Base-by-base conservation (phyloP, 1,140 invertebrate species). In the Monomorium pharaonis region DNA sequence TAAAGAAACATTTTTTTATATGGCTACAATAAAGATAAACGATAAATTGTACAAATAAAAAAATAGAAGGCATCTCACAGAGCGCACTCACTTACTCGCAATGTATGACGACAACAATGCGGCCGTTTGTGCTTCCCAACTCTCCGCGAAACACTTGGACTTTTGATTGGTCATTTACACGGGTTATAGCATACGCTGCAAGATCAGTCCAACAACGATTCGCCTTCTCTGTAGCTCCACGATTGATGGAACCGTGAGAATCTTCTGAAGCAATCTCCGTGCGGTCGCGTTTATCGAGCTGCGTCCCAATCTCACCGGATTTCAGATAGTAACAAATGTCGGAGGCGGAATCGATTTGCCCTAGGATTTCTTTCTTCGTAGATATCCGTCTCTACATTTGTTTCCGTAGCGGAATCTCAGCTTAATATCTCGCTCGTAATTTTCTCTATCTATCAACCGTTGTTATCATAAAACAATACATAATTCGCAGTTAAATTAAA, bases 181-280 rank as follows among this genome's bases (percentile, higher is more conserved):
- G 86, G 74, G 63, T 42, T 77, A 27, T 87, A 80, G 84, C 67
- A 87, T 37, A 62, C 21, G 70, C 27, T 24, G 84, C 72, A 56
- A 67, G 37, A 67, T 69, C 37, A 54, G n/a, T 67, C 21, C 70
- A 76, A 77, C 88, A 90, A 85, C 78, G 83, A 80, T 70, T 86
- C 88, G 44, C 69, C 67, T 76, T 60, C 62, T 75, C 72, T 42
- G 89, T 51, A 33, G 63, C 42, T 80, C 47, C 77, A 42, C 81
- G 24, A 69, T 65, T 65, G 62, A 72, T 3, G 60, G 87, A 91
- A 87, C 85, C 56, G 85, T 92, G 91, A 89, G 89, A 92, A 89
- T 92, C 88, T 87, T 88, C 76, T 77, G 87, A 88, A 90, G 90
- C 88, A 88, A 90, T 90, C 87, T 90, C 81, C 74, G 70, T 70